These are phyloP conservation scores for Mystacornis crossleyi DNA, from an alignment of 2,113 vertebrate species.

Conservation along the genomic window DNA sequence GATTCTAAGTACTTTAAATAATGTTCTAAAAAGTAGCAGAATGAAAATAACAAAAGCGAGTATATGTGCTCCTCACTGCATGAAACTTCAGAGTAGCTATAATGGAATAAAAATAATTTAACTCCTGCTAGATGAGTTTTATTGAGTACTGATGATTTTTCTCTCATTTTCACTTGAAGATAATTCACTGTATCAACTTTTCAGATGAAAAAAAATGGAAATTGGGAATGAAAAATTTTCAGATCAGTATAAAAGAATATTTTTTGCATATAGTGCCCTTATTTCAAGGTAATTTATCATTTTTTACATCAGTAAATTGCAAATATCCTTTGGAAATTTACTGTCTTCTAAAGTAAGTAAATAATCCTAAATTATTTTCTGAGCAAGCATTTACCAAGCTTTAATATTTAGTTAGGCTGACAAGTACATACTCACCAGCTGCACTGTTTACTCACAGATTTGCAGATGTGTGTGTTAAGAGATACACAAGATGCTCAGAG, in stretches of 20 bases:
- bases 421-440: neutral
- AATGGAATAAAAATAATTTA: neutral
- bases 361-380: neutral
- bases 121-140: neutral
- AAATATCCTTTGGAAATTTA: neutral
- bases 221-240: neutral
- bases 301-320: neutral
- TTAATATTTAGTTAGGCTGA: neutral
- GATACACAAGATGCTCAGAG: neutral
- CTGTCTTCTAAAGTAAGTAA: neutral
- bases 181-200: neutral
- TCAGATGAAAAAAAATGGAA: neutral
- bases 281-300: neutral
- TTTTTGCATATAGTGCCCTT: neutral
- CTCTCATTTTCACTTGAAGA: neutral
- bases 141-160: neutral
- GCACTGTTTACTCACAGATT: neutral
- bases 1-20: neutral
- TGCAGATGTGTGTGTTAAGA: neutral
- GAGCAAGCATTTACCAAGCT: neutral
- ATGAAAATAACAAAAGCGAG: neutral
- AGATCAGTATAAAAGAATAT: neutral
- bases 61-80: neutral
- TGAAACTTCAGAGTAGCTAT: neutral
- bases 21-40: neutral